Percentiles rank a stretch among this genome's conserved stretches.
Evolutionary conservation across 2,113 vertebrate species (phyloP).

Genomic region (Periophthalmus modestus): DNA sequence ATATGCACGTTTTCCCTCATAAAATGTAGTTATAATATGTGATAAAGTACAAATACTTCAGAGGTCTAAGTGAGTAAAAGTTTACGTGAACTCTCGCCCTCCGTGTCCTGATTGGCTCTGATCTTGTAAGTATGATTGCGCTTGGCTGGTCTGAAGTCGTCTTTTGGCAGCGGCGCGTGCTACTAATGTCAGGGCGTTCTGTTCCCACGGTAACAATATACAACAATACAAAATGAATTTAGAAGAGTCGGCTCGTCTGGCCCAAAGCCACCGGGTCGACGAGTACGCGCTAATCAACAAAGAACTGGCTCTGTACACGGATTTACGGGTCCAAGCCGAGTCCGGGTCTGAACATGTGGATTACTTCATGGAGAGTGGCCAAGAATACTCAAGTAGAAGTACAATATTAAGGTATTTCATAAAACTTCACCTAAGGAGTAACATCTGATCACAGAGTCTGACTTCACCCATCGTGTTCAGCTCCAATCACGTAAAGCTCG

Average conservation of each 20-base stretch:
- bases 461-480: no score
- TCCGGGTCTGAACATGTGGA: not conserved
- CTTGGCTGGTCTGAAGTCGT: not conserved
- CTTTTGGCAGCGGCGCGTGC: not conserved
- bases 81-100: not conserved
- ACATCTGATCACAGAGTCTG: no score
- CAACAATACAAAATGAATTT: not conserved
- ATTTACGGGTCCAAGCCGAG: not conserved
- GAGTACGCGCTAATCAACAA: not conserved
- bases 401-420: no score
- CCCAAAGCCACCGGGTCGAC: not conserved
- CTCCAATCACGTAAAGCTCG: no score
- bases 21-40: not conserved
- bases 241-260: not conserved
- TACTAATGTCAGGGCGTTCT: not conserved
- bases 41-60: not conserved
- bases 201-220: not conserved
- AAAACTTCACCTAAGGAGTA: no score
- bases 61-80: conserved; percentile 36
- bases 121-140: not conserved
- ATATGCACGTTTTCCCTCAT: no score
- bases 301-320: not conserved
- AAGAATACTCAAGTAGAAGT: no score
- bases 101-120: not conserved
- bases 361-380: no score